A percentile compares a stretch with the other conserved stretches of the same genome.
Evolutionary conservation across 2,797 vertebrate species (phyloP).

Genomic region (Discoglossus pictus): DNA sequence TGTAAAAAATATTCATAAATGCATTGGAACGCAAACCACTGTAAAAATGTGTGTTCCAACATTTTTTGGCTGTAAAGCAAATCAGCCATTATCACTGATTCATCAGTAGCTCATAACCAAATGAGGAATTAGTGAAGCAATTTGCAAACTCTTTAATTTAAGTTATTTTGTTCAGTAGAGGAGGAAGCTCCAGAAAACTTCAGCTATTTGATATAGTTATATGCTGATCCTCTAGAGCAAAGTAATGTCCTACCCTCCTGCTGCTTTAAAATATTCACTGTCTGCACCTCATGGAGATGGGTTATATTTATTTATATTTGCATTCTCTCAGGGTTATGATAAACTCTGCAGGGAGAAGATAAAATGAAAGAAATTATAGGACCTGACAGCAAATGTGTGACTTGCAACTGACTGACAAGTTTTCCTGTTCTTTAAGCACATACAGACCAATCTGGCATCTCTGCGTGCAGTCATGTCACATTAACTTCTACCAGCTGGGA

Average conservation of each 20-base stretch:
- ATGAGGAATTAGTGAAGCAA: too few species aligned
- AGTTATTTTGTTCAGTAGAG: too few species aligned
- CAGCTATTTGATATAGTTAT: too few species aligned
- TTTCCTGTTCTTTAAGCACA: slow-evolving; percentile 38
- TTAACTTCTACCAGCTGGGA: slow-evolving; percentile 35
- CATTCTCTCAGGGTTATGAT: slow-evolving; percentile 34
- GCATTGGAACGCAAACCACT: too few species aligned
- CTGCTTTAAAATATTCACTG: slow-evolving; percentile 16
- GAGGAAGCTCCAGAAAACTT: too few species aligned
- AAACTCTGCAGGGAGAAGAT: slow-evolving; percentile 29
- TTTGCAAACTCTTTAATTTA: too few species aligned
- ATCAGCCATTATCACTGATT: too few species aligned
- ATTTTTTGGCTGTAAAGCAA: too few species aligned
- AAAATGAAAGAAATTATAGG: slow-evolving; percentile 38
- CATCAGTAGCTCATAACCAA: too few species aligned
- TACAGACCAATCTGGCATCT: slow-evolving; percentile 43
- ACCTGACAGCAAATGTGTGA: slow-evolving; percentile 36
- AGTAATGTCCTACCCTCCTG: slow-evolving; percentile 15
- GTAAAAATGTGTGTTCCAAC: too few species aligned
- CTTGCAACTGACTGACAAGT: slow-evolving; percentile 33
- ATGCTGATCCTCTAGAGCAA: neutral
- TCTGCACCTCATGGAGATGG: neutral
- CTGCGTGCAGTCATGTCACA: slow-evolving; percentile 46
- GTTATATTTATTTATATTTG: slow-evolving; percentile 41
- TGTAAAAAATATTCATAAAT: too few species aligned